These are phyloP conservation scores for Girardia tigrina DNA, from an alignment of 2,888 invertebrate genomes.

Conservation along the genomic window DNA sequence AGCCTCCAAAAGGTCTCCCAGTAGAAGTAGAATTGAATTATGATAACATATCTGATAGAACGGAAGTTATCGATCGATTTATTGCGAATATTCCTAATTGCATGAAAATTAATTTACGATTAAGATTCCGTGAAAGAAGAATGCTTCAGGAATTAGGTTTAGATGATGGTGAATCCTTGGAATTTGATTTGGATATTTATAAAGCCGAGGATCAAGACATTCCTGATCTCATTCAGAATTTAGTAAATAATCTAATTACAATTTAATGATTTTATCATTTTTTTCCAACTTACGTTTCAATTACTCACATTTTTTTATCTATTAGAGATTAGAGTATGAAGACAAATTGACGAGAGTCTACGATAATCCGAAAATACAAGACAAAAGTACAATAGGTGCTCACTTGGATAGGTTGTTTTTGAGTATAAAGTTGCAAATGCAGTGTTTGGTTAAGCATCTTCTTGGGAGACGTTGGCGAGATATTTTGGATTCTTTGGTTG, in stretches of 20 bases:
- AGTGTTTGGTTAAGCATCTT: constrained; percentile 34
- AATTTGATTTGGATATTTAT: constrained; percentile 37
- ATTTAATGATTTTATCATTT: too few relatives aligned
- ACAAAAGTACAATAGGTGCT: constrained; percentile 25
- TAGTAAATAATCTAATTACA: constrained; percentile 27
- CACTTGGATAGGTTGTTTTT: constrained; percentile 33
- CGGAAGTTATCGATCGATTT: constrained; percentile 31
- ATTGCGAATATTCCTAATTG: constrained; percentile 27
- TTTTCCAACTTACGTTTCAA: not conserved
- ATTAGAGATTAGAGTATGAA: constrained; percentile 33
- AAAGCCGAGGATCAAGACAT: constrained; percentile 35
- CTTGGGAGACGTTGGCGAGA: constrained; percentile 34
- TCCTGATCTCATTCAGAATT: constrained; percentile 34
- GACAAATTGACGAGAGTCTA: constrained; percentile 31
- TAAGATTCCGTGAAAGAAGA: constrained; percentile 31
- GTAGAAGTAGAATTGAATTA: constrained; percentile 36
- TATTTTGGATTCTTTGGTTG: constrained; percentile 33
- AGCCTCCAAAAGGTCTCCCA: constrained; percentile 33
- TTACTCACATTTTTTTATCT: not conserved
- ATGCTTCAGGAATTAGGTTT: constrained; percentile 34
- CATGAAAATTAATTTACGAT: constrained; percentile 32
- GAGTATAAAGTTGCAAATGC: constrained; percentile 33
- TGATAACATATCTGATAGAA: constrained; percentile 33
- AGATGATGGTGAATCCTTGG: constrained; percentile 36
- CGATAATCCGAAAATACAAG: constrained; percentile 31